Evolutionary conservation across 2,888 invertebrate species (phyloP).

Genomic region (Zootermopsis nevadensis): DNA sequence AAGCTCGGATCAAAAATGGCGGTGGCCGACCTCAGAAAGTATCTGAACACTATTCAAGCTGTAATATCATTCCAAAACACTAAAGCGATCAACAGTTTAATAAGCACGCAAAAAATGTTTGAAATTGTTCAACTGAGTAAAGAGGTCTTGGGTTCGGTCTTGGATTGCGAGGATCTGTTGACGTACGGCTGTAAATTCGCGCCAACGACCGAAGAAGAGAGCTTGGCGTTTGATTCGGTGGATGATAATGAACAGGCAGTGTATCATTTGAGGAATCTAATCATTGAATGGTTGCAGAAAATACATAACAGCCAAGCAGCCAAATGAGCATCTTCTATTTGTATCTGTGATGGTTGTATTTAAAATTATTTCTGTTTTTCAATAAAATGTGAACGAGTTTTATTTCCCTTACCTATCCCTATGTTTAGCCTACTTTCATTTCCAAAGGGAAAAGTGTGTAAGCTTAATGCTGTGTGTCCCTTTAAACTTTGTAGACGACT

Average conservation of each 20-base stretch:
- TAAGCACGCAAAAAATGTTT: conserved; percentile 57
- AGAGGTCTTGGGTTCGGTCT: conserved; percentile 55
- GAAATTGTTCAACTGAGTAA: conserved; percentile 55
- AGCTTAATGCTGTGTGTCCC: no score
- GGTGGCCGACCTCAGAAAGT: conserved; percentile 48
- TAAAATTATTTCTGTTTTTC: no score
- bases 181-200: conserved; percentile 59
- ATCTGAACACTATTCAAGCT: conserved; percentile 54
- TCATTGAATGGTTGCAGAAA: conserved; percentile 24
- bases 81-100: conserved; percentile 33
- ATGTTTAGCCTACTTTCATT: no score
- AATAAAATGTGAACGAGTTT: no score
- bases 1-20: conserved; percentile 20
- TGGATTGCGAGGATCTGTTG: conserved; percentile 60
- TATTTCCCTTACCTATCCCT: no score
- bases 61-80: conserved; percentile 44
- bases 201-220: background rate
- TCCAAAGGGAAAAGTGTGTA: no score
- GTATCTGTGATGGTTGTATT: no score
- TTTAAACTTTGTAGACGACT: no score
- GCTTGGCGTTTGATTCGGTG: background rate
- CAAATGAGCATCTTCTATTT: background rate
- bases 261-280: conserved; percentile 33
- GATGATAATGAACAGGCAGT: conserved; percentile 19
- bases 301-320: background rate